Percentiles rank a stretch among this genome's conserved stretches.
phyloP scores from a whole-genome alignment of 2,797 vertebrate genomes.

The Sebastes trivittatus region DNA sequence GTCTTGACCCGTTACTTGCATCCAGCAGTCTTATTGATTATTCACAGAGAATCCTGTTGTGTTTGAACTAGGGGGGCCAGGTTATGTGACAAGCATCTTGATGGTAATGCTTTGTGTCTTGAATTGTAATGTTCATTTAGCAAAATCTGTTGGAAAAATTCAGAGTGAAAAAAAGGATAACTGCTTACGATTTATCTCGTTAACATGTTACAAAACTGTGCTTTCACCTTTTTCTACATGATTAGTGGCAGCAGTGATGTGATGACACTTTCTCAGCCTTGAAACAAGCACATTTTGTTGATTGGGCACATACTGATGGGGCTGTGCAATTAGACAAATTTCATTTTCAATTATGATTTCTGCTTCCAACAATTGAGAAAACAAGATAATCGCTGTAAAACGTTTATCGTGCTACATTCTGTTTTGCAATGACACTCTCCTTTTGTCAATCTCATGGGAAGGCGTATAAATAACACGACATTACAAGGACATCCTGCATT shows the following conservation, averaged over 20 bases:
- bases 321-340: neutral
- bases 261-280: neutral
- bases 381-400: neutral
- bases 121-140: neutral
- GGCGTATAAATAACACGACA: too few relatives aligned
- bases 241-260: neutral
- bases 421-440: too few relatives aligned
- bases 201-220: neutral
- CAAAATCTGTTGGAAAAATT: neutral
- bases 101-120: neutral
- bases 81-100: slow-evolving; percentile 4
- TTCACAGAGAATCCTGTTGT: slow-evolving; percentile 11
- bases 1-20: slow-evolving; percentile 43
- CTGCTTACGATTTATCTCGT: neutral
- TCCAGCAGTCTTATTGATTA: slow-evolving; percentile 56
- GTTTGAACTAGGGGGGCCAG: slow-evolving; percentile 3
- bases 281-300: neutral
- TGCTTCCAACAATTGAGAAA: neutral
- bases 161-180: neutral
- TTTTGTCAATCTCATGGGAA: too few relatives aligned
- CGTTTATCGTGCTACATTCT: neutral
- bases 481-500: too few relatives aligned
- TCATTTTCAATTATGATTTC: neutral
- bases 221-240: neutral
- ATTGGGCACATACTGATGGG: neutral